Percentiles rank a stretch among this genome's conserved stretches.
phyloP scores from a whole-genome alignment of 2,113 vertebrate species.

The Hypanus sabinus region DNA sequence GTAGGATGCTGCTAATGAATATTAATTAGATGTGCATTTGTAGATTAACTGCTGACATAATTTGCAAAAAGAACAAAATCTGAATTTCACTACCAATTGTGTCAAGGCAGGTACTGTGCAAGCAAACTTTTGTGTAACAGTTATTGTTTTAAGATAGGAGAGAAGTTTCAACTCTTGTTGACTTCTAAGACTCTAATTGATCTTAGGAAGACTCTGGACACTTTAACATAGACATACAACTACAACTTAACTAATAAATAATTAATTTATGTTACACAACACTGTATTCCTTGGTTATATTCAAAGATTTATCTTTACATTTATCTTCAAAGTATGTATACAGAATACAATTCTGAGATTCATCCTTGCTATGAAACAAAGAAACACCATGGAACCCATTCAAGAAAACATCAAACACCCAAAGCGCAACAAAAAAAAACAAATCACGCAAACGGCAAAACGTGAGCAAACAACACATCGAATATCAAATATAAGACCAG shows the following conservation, averaged over 20 bases:
- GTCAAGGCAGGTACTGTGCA: not conserved
- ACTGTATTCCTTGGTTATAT: not conserved
- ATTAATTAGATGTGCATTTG: not conserved
- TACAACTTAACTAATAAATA: not conserved
- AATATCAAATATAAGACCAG: no score
- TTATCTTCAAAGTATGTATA: no score
- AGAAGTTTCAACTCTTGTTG: not conserved
- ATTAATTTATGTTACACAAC: not conserved
- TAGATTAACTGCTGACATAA: not conserved
- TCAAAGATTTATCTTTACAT: no score
- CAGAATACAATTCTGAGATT: no score
- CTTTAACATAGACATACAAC: not conserved
- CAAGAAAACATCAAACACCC: no score
- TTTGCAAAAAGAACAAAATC: not conserved
- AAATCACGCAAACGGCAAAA: not conserved
- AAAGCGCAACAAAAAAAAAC: not conserved
- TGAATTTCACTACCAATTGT: not conserved
- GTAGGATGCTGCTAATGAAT: not conserved
- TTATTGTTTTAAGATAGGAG: not conserved
- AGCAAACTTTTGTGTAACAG: not conserved
- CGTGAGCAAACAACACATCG: no score
- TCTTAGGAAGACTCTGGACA: not conserved
- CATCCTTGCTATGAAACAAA: no score
- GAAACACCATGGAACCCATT: no score
- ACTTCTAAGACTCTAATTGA: not conserved